phyloP scores from a whole-genome alignment of 2,888 invertebrate species.

The Augiades crinisus region DNA sequence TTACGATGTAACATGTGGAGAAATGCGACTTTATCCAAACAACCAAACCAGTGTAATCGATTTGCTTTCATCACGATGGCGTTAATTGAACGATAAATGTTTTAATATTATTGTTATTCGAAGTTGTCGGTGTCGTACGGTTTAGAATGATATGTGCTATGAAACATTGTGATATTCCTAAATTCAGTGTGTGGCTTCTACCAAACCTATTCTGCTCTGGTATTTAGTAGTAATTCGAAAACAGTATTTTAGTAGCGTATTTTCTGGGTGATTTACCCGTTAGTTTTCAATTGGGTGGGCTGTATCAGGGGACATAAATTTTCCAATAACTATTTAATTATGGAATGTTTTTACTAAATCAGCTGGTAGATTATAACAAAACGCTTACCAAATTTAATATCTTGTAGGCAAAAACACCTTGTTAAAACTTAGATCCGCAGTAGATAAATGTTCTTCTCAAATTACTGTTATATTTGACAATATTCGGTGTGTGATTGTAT shows the following conservation, averaged over 20 bases:
- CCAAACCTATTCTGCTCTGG: conserved; percentile 4
- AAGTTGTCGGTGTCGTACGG: conserved; percentile 9
- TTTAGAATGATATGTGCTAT: conserved; percentile 11
- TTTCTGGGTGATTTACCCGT: conserved; percentile 1
- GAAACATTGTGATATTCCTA: conserved; percentile 20
- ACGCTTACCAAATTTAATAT: conserved; percentile 13
- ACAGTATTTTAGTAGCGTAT: conserved; percentile 19
- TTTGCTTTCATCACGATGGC: not conserved
- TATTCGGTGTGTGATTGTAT: conserved; percentile 19
- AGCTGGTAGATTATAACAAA: conserved; percentile 1
- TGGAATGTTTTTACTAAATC: conserved; percentile 8
- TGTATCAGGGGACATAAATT: conserved; percentile 2
- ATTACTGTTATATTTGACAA: conserved; percentile 20
- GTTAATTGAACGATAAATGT: not conserved
- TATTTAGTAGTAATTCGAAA: conserved; percentile 8
- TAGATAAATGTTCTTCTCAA: conserved; percentile 10
- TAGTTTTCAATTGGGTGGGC: not conserved
- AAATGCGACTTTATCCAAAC: not conserved
- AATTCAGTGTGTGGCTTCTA: conserved; percentile 9
- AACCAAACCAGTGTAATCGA: not conserved
- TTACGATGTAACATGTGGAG: too few relatives aligned
- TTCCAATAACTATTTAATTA: not conserved
- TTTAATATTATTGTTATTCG: not conserved
- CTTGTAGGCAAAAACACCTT: conserved; percentile 10
- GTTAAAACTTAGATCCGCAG: conserved; percentile 1